Conservation (phyloP, 2,797 vertebrate genomes). For the Stomatorhinus walkeri region DNA sequence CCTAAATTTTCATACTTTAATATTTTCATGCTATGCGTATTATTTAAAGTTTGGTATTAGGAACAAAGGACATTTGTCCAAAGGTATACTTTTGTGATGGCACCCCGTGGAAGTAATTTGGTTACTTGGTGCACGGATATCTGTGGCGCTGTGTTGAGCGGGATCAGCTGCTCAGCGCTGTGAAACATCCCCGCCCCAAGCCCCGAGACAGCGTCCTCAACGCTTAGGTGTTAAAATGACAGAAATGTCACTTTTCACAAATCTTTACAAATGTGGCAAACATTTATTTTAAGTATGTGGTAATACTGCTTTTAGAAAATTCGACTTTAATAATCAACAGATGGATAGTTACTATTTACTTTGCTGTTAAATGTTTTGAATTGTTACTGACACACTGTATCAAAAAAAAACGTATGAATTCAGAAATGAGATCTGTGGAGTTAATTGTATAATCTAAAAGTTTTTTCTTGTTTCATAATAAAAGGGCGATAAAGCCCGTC, state of each 20-base stretch:
- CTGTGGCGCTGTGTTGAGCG: background rate
- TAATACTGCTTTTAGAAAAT: background rate
- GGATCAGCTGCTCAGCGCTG: background rate
- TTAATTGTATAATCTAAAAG: background rate
- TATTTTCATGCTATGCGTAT: slow-evolving; percentile 2
- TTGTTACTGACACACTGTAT: background rate
- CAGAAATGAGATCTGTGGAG: background rate
- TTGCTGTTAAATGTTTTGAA: background rate
- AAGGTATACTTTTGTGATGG: background rate
- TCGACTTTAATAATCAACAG: background rate
- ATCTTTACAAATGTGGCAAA: background rate
- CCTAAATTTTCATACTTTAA: background rate
- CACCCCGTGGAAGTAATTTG: background rate
- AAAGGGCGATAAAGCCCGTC: background rate
- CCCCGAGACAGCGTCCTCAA: background rate
- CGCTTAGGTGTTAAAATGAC: background rate
- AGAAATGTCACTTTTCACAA: background rate
- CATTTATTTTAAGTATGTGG: background rate
- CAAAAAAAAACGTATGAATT: background rate
- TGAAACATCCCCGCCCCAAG: background rate
- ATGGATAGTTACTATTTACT: background rate
- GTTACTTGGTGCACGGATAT: background rate
- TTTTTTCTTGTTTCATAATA: background rate
- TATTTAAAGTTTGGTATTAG: background rate
- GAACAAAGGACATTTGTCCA: background rate